Evolutionary conservation across 2,888 invertebrate species (phyloP), one percentile per base, ranked within the genome.

Genomic region (Phorcus lineatus): DNA sequence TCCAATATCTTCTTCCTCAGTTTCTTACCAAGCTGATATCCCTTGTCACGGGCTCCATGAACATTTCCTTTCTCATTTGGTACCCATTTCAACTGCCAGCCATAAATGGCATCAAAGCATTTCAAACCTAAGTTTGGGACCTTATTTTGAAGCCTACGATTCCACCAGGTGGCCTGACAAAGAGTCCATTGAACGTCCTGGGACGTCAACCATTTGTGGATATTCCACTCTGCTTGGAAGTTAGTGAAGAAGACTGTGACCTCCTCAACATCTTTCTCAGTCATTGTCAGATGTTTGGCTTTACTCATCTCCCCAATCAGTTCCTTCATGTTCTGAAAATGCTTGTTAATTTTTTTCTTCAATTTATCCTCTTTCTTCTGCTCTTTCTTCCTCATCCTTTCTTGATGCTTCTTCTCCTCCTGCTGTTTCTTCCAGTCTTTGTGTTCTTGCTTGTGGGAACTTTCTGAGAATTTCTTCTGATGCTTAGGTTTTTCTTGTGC

Each of bases 111-210:
- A 17, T 52, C 47, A 24, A n/a, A 24, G 24, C 74, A 74, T n/a
- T 19, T 52, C 2, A 28, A 16, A 62, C 52, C 52, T 11, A 40
- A 52, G 52, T n/a, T 13, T 52, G 36, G 17, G 31, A 36, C 53
- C 13, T 40, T 17, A 19, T 36, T 55, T 31, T 52, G 53, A 28
- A 54, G 47, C 28, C 62, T 31, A 22, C 57, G 40, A 40, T 4
- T 16, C 77, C 77, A 77, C 57, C 57, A 77, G 19, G 24, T 17
- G 1, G 36, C 19, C 57, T 77, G 77, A 19, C 77, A 77, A 55
- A 62, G 19, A 57, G 57, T 53, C 77, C 77, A 77, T 17, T 36
- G 36, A 2, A 36, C 17, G 28, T 36, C 36, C 31, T 22, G n/a
- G 19, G 22, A 31, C 24, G 17, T 47, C 11, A 77, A 24, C 77